These are phyloP conservation scores for Macrocentrus cingulum DNA, from an alignment of 1,140 invertebrate genomes.

Conservation along the genomic window DNA sequence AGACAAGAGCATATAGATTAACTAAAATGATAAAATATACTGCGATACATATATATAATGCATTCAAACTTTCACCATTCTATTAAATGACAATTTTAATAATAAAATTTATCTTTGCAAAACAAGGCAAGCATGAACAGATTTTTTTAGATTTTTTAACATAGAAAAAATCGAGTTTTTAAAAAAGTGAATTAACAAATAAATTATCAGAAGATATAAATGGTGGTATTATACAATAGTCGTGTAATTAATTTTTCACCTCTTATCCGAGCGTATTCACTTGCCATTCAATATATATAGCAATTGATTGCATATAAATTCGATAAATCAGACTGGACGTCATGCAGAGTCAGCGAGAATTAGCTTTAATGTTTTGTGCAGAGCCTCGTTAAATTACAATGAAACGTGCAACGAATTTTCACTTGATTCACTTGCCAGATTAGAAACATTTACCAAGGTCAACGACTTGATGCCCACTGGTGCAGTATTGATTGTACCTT, in stretches of 20 bases:
- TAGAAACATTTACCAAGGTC: conserved; percentile 2
- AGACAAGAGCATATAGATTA: too few relatives aligned
- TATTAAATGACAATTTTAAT: too few relatives aligned
- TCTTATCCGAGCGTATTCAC: background rate
- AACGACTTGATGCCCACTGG: too few relatives aligned
- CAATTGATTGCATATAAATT: conserved; percentile 12
- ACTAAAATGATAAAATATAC: background rate
- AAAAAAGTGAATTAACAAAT: too few relatives aligned
- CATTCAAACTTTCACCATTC: background rate
- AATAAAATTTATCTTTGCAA: too few relatives aligned
- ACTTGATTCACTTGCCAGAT: background rate
- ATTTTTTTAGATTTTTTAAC: too few relatives aligned
- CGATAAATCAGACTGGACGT: conserved; percentile 4
- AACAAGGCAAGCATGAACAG: too few relatives aligned
- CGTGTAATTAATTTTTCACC: conserved; percentile 3
- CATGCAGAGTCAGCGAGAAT: background rate
- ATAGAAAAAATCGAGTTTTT: too few relatives aligned
- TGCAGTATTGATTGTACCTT: background rate
- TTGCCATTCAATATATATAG: background rate
- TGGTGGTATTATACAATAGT: too few relatives aligned
- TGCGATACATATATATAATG: background rate
- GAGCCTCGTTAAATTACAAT: conserved; percentile 5
- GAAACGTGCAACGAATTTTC: conserved; percentile 5
- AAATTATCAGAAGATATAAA: too few relatives aligned
- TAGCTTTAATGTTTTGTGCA: background rate